These are phyloP conservation scores for Drosophila mercatorum DNA, from an alignment of 2,888 invertebrate species.

Conservation along the genomic window DNA sequence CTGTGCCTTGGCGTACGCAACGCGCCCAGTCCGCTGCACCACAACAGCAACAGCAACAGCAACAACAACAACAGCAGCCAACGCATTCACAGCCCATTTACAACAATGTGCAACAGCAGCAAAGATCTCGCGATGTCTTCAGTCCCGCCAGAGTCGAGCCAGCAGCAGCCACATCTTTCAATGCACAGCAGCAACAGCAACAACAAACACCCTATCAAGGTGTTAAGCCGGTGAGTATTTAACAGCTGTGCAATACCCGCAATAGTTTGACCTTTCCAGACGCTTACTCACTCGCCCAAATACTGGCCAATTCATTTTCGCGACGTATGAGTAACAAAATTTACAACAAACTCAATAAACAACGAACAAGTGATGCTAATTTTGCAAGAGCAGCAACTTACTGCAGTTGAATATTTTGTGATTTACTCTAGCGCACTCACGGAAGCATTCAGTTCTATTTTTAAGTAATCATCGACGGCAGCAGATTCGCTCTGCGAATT, in stretches of 20 bases:
- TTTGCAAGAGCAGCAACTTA: background rate
- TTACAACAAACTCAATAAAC: background rate
- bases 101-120: conserved; percentile 78
- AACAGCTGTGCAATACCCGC: conserved; percentile 9
- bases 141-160: conserved; percentile 75
- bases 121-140: conserved; percentile 78
- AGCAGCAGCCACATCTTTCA: conserved; percentile 63
- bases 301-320: conserved; percentile 19
- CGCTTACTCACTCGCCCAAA: conserved; percentile 35
- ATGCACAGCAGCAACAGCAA: conserved; percentile 72
- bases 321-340: conserved; percentile 28
- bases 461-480: conserved; percentile 40
- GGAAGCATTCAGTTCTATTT: conserved; percentile 63
- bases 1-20: conserved; percentile 82
- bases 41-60: conserved; percentile 56
- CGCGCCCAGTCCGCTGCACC: conserved; percentile 66
- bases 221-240: conserved; percentile 76
- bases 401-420: conserved; percentile 12
- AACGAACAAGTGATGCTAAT: background rate
- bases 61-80: conserved; percentile 63
- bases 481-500: conserved; percentile 30
- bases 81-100: conserved; percentile 77
- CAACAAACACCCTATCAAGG: conserved; percentile 73
- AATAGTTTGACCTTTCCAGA: conserved; percentile 26
- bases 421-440: conserved; percentile 31